Base-by-base conservation (phyloP, 2,113 vertebrate genomes). In the Pomatostomus ruficeps region DNA sequence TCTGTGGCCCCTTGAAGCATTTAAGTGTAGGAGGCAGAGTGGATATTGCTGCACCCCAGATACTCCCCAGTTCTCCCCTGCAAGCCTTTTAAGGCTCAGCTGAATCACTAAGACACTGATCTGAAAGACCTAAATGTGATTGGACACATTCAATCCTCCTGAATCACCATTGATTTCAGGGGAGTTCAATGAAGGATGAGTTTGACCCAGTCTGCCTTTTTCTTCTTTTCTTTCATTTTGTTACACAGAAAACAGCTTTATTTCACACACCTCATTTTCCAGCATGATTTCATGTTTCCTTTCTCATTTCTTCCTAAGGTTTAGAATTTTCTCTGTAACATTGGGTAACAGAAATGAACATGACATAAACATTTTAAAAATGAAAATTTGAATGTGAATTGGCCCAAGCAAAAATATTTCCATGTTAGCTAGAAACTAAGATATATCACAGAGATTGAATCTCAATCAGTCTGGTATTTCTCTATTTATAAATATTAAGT, bases 151-250 rank as follows among this genome's bases (percentile, higher is more conserved):
- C 88, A 92, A 80, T 86, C 82, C 54, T 88, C 40, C 67, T 71
- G 72, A 80, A 93, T 92, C 96, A 51, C 51, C 79, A 86, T 0
- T 93, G 79, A 94, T 93, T 95, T 88, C 88, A 84, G 35, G 14
- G 11, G 22, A 94, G 85, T 73, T 96, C 94, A 80, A 66, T 79
- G 65, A 93, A 85, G 58, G 66, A 67, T 87, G n/a, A 88, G 54
- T 85, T 88, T 91, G 84, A 94, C 74, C 71, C 62, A 72, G 15
- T n/a, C 70, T 89, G 45, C 46, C 25, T 82, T 93, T 81, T 85
- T 31, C 28, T 43, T 95, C 19, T 49, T 55, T 42, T 52, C 26
- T 85, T 88, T 83, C 31, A n/a, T 68, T 89, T 73, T 91, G 62
- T 83, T 91, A 29, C 26, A 90, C 19, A 93, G 74, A 88, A 94